These are phyloP conservation scores for Neoseiulus cucumeris DNA, from an alignment of 1,140 invertebrate species.

Conservation along the genomic window DNA sequence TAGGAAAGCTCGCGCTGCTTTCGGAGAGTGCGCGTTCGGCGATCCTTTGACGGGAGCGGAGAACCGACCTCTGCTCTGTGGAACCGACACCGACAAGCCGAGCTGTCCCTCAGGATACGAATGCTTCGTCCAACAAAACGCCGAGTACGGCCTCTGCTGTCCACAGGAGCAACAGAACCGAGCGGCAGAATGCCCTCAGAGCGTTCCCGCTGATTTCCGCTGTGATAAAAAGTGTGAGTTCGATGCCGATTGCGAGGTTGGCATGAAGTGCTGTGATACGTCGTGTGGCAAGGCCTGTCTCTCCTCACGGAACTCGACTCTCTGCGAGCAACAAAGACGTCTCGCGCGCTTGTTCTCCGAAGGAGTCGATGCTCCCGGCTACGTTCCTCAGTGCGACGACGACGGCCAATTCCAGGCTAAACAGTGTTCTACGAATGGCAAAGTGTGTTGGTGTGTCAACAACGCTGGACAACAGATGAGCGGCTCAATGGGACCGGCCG, in stretches of 20 bases:
- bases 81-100: slow-evolving; percentile 42
- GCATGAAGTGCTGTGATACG: not conserved
- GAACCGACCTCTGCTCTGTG: slow-evolving; percentile 21
- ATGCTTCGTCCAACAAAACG: not conserved
- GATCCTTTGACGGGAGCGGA: not conserved
- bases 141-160: not conserved
- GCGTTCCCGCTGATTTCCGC: slow-evolving; percentile 3
- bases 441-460: slow-evolving; percentile 71
- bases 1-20: not conserved
- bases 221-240: not conserved
- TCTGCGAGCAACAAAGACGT: slow-evolving; percentile 41
- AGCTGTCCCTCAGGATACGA: slow-evolving; percentile 37
- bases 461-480: slow-evolving; percentile 45
- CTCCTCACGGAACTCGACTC: slow-evolving; percentile 25
- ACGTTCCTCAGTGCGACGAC: slow-evolving; percentile 53
- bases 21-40: not conserved
- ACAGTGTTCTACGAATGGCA: slow-evolving; percentile 53
- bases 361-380: slow-evolving; percentile 51
- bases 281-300: slow-evolving; percentile 30
- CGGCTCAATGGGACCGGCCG: slow-evolving; percentile 51
- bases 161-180: not conserved
- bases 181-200: not conserved
- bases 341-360: slow-evolving; percentile 51
- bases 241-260: not conserved
- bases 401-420: slow-evolving; percentile 42